Evolutionary conservation across 2,797 vertebrate genomes (phyloP).

Genomic region (Ptychobarbus kaznakovi): DNA sequence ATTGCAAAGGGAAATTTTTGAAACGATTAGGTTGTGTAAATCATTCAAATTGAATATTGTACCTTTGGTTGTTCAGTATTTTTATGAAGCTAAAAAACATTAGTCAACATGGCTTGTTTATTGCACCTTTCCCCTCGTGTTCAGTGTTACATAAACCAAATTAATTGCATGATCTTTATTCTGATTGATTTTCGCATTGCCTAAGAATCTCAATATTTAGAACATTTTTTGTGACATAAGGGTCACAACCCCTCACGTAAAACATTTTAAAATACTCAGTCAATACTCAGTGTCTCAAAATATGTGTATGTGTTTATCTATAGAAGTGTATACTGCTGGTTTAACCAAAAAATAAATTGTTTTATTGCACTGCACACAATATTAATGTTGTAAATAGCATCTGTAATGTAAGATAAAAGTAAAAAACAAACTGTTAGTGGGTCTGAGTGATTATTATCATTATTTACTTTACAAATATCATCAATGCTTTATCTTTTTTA

Average conservation of each 20-base stretch:
- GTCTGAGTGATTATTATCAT: background rate
- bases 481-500: background rate
- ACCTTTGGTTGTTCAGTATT: conserved; percentile 11
- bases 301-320: background rate
- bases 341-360: background rate
- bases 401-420: conserved; percentile 11
- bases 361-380: background rate
- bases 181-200: background rate
- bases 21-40: background rate
- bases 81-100: conserved; percentile 5
- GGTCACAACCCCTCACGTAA: too few relatives aligned
- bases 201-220: too few relatives aligned
- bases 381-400: conserved; percentile 6
- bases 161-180: background rate
- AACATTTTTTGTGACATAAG: background rate
- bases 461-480: background rate
- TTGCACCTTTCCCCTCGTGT: too few relatives aligned
- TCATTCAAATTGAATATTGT: background rate
- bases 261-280: background rate
- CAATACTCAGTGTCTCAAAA: background rate
- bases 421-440: background rate
- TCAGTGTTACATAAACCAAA: background rate
- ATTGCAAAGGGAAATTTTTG: conserved; percentile 59
- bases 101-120: background rate
- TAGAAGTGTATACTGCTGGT: background rate